Percentiles rank a stretch among this genome's conserved stretches.
phyloP scores from a whole-genome alignment of 2,797 vertebrate genomes.

The Rhinella marina region DNA sequence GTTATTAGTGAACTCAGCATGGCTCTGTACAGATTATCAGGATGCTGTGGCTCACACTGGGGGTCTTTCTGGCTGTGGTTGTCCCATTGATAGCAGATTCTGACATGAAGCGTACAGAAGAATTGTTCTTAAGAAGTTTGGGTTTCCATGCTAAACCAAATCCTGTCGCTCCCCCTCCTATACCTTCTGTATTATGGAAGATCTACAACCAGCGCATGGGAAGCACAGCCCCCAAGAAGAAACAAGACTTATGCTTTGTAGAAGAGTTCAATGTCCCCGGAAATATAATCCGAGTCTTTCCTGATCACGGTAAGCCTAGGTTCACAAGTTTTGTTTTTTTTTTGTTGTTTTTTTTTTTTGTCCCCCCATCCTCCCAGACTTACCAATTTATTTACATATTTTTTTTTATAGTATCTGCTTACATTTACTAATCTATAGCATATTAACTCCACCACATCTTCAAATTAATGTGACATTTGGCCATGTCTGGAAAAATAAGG shows the following conservation, averaged over 20 bases:
- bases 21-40: background rate
- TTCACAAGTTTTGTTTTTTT: background rate
- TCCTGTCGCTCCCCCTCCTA: conserved; percentile 63
- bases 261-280: conserved; percentile 87
- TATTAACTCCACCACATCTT: too few relatives aligned
- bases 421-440: too few relatives aligned
- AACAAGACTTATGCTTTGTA: conserved; percentile 76
- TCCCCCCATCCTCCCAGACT: too few relatives aligned
- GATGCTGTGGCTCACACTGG: conserved; percentile 24
- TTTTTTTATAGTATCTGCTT: too few relatives aligned
- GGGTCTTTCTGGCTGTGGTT: background rate
- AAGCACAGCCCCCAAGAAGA: accelerated
- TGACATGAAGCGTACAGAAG: conserved; percentile 37
- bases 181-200: conserved; percentile 84
- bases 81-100: background rate
- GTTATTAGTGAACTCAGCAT: background rate
- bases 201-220: conserved; percentile 76
- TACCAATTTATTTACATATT: background rate
- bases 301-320: conserved; percentile 82
- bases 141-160: conserved; percentile 74
- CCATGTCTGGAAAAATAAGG: too few relatives aligned
- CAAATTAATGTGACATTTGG: too few relatives aligned
- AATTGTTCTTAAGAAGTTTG: conserved; percentile 63
- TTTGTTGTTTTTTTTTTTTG: too few relatives aligned
- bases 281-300: conserved; percentile 86